Conservation (phyloP, 2,888 invertebrate genomes). For the Scaptomyza tumidula region DNA sequence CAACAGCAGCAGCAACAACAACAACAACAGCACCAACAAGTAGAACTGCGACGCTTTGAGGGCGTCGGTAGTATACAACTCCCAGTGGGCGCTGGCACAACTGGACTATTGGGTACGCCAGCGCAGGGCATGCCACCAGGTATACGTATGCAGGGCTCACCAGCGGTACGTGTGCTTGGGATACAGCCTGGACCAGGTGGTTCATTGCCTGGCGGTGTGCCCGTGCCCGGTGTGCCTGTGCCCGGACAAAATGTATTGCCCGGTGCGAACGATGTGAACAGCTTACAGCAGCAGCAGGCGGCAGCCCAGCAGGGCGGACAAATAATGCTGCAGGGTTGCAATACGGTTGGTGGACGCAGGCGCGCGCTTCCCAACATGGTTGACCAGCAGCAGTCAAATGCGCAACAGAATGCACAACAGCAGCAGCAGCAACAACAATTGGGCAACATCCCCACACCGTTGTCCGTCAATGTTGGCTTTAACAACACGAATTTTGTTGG, state of each 20-base stretch:
- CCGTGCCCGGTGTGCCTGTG: constrained; percentile 38
- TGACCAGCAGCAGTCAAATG: constrained; percentile 65
- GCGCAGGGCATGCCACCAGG: constrained; percentile 78
- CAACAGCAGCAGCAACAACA: constrained; percentile 22
- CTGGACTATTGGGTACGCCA: constrained; percentile 52
- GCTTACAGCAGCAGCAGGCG: constrained; percentile 59
- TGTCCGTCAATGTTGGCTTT: constrained; percentile 84
- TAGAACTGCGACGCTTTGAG: constrained; percentile 82
- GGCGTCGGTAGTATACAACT: constrained; percentile 60
- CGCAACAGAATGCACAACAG: constrained; percentile 41
- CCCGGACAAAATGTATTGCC: constrained; percentile 54
- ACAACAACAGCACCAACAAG: constrained; percentile 75
- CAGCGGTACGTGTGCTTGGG: constrained; percentile 74
- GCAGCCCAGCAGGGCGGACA: constrained; percentile 48
- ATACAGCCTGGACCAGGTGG: constrained; percentile 69
- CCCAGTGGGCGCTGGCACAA: constrained; percentile 60
- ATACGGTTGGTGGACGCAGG: constrained; percentile 71
- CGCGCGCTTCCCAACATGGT: constrained; percentile 66
- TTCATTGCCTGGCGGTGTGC: constrained; percentile 46
- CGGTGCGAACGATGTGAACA: constrained; percentile 59
- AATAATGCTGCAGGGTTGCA: constrained; percentile 65
- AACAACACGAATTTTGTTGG: constrained; percentile 80
- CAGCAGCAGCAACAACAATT: constrained; percentile 65
- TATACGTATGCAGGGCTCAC: constrained; percentile 82
- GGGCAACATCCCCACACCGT: constrained; percentile 83